phyloP scores from a whole-genome alignment of 2,113 vertebrate species.

The Phainopepla nitens region DNA sequence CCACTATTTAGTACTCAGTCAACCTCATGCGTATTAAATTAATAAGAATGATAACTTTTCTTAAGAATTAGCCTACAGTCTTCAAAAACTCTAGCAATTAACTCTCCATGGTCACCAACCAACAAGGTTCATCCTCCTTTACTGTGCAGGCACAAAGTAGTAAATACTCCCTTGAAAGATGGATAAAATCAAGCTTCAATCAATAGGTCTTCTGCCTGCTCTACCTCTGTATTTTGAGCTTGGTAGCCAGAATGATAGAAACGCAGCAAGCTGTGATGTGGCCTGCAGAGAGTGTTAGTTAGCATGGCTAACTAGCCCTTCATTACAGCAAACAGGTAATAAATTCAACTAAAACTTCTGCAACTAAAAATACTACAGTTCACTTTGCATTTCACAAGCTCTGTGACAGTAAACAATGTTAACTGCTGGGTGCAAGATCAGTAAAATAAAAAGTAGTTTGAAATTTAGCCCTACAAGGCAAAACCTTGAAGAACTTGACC shows the following conservation, averaged over 20 bases:
- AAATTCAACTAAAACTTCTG: neutral
- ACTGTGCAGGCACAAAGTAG: neutral
- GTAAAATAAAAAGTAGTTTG: neutral
- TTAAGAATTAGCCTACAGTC: neutral
- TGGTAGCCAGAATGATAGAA: neutral
- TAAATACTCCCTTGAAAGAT: neutral
- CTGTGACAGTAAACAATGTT: neutral
- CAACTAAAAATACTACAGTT: neutral
- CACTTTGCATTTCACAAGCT: neutral
- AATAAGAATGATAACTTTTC: neutral
- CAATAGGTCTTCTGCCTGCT: neutral
- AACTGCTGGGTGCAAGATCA: neutral
- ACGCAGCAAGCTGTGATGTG: fast-evolving
- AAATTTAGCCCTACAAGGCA: neutral
- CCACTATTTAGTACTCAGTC: neutral
- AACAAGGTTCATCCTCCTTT: neutral
- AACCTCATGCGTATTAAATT: neutral
- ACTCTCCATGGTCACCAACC: neutral
- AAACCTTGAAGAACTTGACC: neutral
- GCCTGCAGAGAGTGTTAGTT: neutral
- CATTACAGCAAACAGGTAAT: neutral
- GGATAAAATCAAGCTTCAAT: neutral
- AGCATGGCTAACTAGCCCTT: neutral
- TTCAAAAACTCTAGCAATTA: neutral
- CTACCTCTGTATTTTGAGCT: neutral